phyloP scores from a whole-genome alignment of 2,888 invertebrate genomes.

The Drosophila anomalata region DNA sequence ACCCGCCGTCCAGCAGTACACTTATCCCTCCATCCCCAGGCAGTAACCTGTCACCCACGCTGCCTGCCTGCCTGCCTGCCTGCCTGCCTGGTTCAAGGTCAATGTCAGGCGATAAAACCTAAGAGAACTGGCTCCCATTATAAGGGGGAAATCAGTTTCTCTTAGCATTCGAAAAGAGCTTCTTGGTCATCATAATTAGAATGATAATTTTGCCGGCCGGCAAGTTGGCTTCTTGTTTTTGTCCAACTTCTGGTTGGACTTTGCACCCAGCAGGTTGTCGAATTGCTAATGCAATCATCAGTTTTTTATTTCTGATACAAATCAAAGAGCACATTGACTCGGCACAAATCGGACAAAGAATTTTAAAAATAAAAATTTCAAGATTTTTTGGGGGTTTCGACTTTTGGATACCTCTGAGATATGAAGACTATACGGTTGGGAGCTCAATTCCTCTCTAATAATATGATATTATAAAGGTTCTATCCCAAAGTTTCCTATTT shows the following conservation, averaged over 20 bases:
- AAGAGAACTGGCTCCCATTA: not conserved
- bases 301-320: slow-evolving; percentile 45
- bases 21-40: not conserved
- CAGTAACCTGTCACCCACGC: not conserved
- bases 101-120: slow-evolving; percentile 52
- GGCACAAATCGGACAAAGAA: slow-evolving; percentile 6
- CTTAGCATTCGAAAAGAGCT: slow-evolving; percentile 2
- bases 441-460: too few species aligned
- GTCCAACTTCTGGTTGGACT: slow-evolving; percentile 37
- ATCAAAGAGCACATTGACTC: slow-evolving; percentile 31
- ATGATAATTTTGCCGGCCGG: slow-evolving; percentile 54
- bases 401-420: not conserved
- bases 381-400: slow-evolving; percentile 1
- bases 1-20: not conserved
- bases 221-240: slow-evolving; percentile 12
- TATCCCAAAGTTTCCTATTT: not conserved
- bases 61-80: not conserved
- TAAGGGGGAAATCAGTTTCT: not conserved
- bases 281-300: slow-evolving; percentile 48
- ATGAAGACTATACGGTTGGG: not conserved
- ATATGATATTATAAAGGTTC: too few species aligned
- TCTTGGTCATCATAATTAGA: not conserved
- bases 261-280: slow-evolving; percentile 45
- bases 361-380: not conserved
- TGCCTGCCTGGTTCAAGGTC: slow-evolving; percentile 54